Base-by-base conservation (phyloP, 2,797 vertebrate genomes). In the Anabacerthia variegaticeps region DNA sequence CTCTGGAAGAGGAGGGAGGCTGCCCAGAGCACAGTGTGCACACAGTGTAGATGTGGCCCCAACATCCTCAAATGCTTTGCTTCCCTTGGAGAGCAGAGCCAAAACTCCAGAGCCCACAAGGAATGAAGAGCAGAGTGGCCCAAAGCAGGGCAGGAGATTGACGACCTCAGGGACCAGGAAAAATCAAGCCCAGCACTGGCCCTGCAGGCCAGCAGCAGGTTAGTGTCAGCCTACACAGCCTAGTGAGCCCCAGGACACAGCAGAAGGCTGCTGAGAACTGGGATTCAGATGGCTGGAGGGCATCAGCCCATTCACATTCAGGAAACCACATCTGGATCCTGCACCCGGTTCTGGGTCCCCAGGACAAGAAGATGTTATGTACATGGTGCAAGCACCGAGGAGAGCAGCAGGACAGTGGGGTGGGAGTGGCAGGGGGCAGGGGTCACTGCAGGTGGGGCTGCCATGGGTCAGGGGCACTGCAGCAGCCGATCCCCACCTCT, bases 251-350 rank as follows among this genome's bases (percentile, higher is more conserved):
- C 30, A 56, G 54, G 54, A 44, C 59, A 63, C 26, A 13, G 65
- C 44, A 32, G 0, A 0, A 43, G 21, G 37, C 59, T 63, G 48
- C 39, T 8, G 18, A 55, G 49, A 75, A 23, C n/a, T 0, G 1
- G 22, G 11, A 56, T n/a, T 66, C 62, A 30, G 41, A 7, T 3
- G 3, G 24, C 9, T 7, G 9, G 48, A 59, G 69, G n/a, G n/a
- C 54, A 67, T 8, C 80, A 28, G 28, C 48, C 79, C 24, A 5
- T 28, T 44, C 10, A 10, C 16, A 20, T 26, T 41, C 80, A 32
- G 27, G 39, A 61, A 69, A 44, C 12, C 39, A 51, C 54, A n/a
- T 22, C 23, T 71, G 4, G 1, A 58, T 49, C 76, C 65, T 46
- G 55, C 13, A 10, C 3, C 23, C 4, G 0, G 13, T 32, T 66